phyloP scores from a whole-genome alignment of 2,888 invertebrate genomes.

The Eupithecia subumbrata region DNA sequence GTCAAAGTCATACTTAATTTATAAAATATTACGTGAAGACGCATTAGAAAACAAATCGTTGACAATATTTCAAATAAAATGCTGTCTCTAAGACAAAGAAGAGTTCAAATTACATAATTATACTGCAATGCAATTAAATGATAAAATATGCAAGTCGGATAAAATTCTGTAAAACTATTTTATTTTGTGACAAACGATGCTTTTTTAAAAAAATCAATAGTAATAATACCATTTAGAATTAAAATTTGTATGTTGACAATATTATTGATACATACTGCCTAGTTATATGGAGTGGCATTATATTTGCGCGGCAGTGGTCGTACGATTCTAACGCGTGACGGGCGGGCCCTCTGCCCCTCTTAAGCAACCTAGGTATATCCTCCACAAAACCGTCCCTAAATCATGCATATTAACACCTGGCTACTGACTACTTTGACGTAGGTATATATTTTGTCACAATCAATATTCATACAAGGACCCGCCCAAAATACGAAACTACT shows the following conservation, averaged over 20 bases:
- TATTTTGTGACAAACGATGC: background rate
- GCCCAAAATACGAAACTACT: constrained; percentile 5
- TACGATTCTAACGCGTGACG: background rate
- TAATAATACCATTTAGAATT: background rate
- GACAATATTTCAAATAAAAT: constrained; percentile 1
- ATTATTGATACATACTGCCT: background rate
- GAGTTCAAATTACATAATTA: background rate
- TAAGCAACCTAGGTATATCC: background rate
- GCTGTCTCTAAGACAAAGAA: background rate
- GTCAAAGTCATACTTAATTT: background rate
- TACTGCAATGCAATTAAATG: background rate
- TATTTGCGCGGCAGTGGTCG: background rate
- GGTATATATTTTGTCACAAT: background rate
- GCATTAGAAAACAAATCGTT: background rate
- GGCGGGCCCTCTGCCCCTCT: background rate
- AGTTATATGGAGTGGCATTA: background rate
- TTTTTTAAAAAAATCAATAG: background rate
- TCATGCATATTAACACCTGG: background rate
- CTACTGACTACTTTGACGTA: background rate
- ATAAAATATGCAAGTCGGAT: background rate
- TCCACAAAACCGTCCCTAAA: background rate
- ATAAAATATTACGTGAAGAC: background rate
- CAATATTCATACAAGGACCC: background rate
- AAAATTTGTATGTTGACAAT: background rate
- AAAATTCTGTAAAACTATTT: background rate